phyloP scores from a whole-genome alignment of 2,888 invertebrate genomes.

The Limnephilus marmoratus region DNA sequence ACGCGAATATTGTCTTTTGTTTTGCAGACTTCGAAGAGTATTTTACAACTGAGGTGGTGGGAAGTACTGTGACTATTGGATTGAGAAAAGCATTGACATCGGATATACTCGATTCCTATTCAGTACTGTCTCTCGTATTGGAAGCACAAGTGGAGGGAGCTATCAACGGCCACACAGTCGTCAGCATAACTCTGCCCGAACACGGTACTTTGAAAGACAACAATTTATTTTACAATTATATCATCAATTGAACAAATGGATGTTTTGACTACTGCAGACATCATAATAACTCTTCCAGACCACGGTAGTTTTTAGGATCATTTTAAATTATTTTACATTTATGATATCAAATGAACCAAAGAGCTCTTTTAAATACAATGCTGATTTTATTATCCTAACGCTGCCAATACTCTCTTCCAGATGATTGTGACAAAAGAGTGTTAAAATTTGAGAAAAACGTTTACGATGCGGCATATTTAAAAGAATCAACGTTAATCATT shows the following conservation, averaged over 20 bases:
- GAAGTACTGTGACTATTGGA: constrained; percentile 1
- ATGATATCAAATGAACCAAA: background rate
- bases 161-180: constrained; percentile 61
- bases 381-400: too few species aligned
- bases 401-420: background rate
- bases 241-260: too few species aligned
- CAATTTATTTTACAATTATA: background rate
- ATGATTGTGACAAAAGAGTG: too few species aligned
- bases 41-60: background rate
- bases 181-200: constrained; percentile 61
- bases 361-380: too few species aligned
- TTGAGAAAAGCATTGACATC: constrained; percentile 51
- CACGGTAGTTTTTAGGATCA: too few species aligned
- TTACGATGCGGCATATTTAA: constrained; percentile 7
- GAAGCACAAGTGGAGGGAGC: constrained; percentile 62
- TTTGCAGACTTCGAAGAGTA: background rate
- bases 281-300: too few species aligned
- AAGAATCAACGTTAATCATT: background rate
- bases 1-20: background rate
- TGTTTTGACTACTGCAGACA: too few species aligned
- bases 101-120: constrained; percentile 57
- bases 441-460: background rate
- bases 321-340: background rate
- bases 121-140: constrained; percentile 62
- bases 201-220: background rate